phyloP scores from a whole-genome alignment of 2,888 invertebrate species.

The Allacma fusca region DNA sequence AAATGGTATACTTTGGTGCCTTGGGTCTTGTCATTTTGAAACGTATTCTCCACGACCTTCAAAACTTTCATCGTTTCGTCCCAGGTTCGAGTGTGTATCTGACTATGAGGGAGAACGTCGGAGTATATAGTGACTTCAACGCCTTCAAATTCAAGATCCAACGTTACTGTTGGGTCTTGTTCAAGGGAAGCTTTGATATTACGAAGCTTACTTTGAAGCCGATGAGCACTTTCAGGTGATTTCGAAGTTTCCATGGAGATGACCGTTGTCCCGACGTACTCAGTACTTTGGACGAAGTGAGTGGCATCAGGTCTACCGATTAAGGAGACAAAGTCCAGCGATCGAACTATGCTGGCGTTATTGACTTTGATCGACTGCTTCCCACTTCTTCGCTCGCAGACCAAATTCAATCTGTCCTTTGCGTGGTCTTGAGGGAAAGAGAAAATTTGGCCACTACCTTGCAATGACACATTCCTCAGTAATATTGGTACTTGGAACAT shows the following conservation, averaged over 20 bases:
- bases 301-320: background rate
- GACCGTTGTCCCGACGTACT: background rate
- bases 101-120: background rate
- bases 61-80: background rate
- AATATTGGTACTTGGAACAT: slow-evolving; percentile 13
- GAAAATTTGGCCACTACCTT: background rate
- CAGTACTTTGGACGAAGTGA: background rate
- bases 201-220: background rate
- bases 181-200: background rate
- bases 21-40: background rate
- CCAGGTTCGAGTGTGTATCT: background rate
- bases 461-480: background rate
- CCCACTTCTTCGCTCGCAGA: background rate
- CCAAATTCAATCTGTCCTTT: background rate
- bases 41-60: background rate
- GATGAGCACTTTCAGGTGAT: background rate
- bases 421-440: background rate
- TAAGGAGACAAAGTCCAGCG: background rate
- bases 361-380: background rate
- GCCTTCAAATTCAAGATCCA: background rate
- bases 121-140: background rate
- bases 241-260: background rate
- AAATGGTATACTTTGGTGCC: background rate
- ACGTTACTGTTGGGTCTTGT: background rate
- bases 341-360: background rate